Evolutionary conservation across 1,140 invertebrate genomes (phyloP), one percentile per base, ranked within the genome.

Genomic region (Watersipora subatra): DNA sequence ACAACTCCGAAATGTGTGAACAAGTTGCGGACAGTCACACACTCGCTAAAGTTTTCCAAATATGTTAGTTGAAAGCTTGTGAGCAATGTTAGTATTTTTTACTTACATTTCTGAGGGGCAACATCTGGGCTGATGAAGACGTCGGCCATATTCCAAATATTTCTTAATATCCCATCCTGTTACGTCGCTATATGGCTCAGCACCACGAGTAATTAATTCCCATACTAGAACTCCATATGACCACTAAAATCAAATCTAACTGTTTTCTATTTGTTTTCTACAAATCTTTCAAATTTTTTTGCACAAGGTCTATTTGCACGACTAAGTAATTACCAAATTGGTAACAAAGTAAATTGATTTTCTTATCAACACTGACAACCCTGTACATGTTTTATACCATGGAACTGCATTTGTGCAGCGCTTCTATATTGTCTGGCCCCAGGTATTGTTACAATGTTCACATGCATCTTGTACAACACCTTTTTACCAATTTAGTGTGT

Each of bases 131-230:
- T 94, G 91, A 7, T 86, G 84, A 2, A 95, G 84, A 67, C 92
- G 83, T 73, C 91, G 91, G 20, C 91, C 91, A 74, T 88, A 88
- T 62, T 86, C 84, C 26, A 96, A 83, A 79, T 88, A 92, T 20
- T 85, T 86, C 55, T 85, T 86, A 78, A 96, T 87, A 77, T 96
- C 92, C 75, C 91, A 93, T 62, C 90, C 89, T 76, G 93, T 90
- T 17, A 78, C 73, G 66, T 77, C 73, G 26, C 77, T 74, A 64
- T 80, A 80, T 2, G 78, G 78, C 65, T 73, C 73, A 66, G 76
- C 72, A 28, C 78, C 77, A 59, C 77, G 71, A 66, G 76, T 80
- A 68, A 80, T 64, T 61, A 80, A 64, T 68, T 80, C 78, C 78
- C 78, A 80, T 66, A 80, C 56, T 19, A 79, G 67, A 30, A 80